Conservation (phyloP, 1,140 invertebrate species). For the Solenopsis invicta region DNA sequence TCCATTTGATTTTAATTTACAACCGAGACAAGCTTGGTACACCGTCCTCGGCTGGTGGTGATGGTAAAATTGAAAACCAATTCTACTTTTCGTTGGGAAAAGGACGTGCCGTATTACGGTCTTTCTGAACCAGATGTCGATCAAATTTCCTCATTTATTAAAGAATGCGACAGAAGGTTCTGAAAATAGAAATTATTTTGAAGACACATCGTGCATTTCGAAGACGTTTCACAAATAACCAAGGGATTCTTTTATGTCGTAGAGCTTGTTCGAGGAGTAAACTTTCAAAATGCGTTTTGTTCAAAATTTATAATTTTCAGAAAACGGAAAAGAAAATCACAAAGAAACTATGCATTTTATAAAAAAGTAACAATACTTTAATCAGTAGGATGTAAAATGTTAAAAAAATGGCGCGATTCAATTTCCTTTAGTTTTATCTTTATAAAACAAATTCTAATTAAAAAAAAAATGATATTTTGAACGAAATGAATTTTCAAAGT, state of each 20-base stretch:
- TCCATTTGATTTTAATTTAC: conserved; percentile 61
- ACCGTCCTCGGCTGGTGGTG: neutral
- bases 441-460: too few species aligned
- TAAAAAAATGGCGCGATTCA: too few species aligned
- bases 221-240: conserved; percentile 1
- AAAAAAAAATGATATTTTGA: too few species aligned
- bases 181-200: conserved; percentile 54
- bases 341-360: too few species aligned
- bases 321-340: too few species aligned
- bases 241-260: neutral
- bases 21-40: neutral
- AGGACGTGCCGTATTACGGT: conserved; percentile 52
- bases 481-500: too few species aligned
- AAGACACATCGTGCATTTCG: neutral
- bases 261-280: neutral
- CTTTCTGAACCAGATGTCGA: conserved; percentile 47
- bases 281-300: too few species aligned
- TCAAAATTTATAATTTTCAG: too few species aligned
- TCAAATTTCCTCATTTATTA: conserved; percentile 66
- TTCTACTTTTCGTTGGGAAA: conserved; percentile 44
- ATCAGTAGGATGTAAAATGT: too few species aligned
- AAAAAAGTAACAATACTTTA: too few species aligned
- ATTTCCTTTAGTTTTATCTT: too few species aligned
- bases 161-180: conserved; percentile 34
- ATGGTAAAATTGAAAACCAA: conserved; percentile 43